phyloP scores from a whole-genome alignment of 2,113 vertebrate genomes.

The Origma solitaria region DNA sequence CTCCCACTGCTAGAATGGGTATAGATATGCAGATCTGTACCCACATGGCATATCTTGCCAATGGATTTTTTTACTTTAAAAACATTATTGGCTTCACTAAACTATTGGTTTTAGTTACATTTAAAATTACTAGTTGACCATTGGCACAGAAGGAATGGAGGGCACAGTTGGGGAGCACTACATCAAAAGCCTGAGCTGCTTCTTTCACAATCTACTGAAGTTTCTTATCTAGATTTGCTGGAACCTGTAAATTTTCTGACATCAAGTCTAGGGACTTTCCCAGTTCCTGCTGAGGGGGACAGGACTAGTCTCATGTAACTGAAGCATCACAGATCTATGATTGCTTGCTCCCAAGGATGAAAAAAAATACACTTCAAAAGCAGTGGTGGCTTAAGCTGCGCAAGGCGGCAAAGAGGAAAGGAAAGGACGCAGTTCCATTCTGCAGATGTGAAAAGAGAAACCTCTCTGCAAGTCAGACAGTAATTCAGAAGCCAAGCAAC shows the following conservation, averaged over 20 bases:
- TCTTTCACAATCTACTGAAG: neutral
- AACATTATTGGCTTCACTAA: neutral
- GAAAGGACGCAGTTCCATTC: neutral
- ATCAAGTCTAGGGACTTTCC: neutral
- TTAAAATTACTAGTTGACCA: neutral
- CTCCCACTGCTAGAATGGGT: neutral
- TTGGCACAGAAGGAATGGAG: neutral
- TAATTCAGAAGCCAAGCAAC: neutral
- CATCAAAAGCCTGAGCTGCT: neutral
- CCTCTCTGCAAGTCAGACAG: neutral
- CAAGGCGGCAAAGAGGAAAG: neutral
- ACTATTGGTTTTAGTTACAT: neutral
- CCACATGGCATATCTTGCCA: rapidly evolving
- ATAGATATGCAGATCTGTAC: neutral
- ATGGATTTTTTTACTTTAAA: neutral
- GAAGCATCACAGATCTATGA: neutral
- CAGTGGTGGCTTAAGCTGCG: neutral
- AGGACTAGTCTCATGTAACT: neutral
- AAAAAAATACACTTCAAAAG: neutral
- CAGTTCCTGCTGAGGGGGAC: neutral
- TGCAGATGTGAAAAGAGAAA: neutral
- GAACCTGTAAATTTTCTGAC: neutral
- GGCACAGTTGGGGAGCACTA: rapidly evolving
- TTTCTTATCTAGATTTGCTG: neutral
- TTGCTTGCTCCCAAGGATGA: neutral